Evolutionary conservation across 2,888 invertebrate genomes (phyloP), one percentile per base, ranked within the genome.

Genomic region (Drosophila vallismaia): DNA sequence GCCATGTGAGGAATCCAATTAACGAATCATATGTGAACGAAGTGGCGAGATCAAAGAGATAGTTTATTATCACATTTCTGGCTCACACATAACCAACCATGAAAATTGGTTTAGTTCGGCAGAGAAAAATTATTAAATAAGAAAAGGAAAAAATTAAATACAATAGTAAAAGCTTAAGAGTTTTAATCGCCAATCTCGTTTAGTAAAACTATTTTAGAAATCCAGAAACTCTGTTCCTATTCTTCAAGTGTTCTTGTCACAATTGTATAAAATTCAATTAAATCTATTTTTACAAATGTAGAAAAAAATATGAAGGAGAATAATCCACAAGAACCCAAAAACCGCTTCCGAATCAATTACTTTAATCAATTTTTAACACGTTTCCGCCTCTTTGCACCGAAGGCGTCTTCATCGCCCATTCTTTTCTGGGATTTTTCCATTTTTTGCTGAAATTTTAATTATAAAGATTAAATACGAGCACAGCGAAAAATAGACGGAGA

Each of bases 291-390:
- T 14, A 19, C 40, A 42, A 42, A 42, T 42, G 29, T 29, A 5
- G 28, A 10, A 12, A 29, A 6, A 6, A 28, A 45, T 24, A 19
- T 55, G 4, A 29, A n/a, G 24, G 24, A 4, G 45, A 31, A 64
- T 62, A 64, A 64, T 64, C 63, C 62, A 26, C 62, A 60, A 63
- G 31, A 64, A 40, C 45, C 45, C 14, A 64, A 14, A 9, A 14
- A 29, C 12, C 29, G 28, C 53, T 63, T 70, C 62, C 74, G 79
- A 82, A 82, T 82, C 83, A 85, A 83, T 83, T 83, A 83, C 74
- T 78, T 82, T 79, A 85, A 85, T 83, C 83, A 85, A 83, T 85
- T 83, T 81, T 83, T 79, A 85, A 82, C 85, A 85, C 83, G 76
- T 85, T 77, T 75, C 58, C 60, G 60, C 71, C 73, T 72, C 77